Conservation (phyloP, 1,140 invertebrate genomes). For the Diprion similis region DNA sequence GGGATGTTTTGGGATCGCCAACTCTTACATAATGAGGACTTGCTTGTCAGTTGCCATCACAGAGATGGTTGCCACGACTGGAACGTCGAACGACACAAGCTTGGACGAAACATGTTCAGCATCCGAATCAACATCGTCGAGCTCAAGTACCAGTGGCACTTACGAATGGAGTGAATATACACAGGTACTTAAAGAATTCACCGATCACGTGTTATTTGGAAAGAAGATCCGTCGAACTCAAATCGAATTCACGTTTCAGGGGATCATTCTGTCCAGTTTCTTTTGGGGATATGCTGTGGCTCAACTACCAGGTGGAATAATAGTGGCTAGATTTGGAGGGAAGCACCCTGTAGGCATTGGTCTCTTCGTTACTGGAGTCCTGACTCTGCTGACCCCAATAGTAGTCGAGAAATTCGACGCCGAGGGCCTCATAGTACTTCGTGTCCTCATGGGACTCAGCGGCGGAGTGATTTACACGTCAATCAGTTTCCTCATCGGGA, state of each 20-base stretch:
- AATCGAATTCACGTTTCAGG: slow-evolving; percentile 44
- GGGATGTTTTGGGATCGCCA: slow-evolving; percentile 80
- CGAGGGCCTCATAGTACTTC: slow-evolving; percentile 48
- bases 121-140: background rate
- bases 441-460: slow-evolving; percentile 74
- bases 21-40: slow-evolving; percentile 84
- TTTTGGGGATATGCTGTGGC: slow-evolving; percentile 79
- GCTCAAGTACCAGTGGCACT: background rate
- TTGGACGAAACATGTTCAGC: background rate
- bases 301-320: slow-evolving; percentile 75
- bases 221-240: background rate
- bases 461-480: slow-evolving; percentile 81
- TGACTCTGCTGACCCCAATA: slow-evolving; percentile 65
- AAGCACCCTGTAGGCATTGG: slow-evolving; percentile 78
- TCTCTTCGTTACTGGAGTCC: slow-evolving; percentile 72
- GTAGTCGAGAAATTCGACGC: slow-evolving; percentile 56
- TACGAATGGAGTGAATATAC: background rate
- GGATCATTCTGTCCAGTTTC: slow-evolving; percentile 72
- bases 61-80: slow-evolving; percentile 69
- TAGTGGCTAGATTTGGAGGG: slow-evolving; percentile 78
- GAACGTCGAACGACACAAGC: background rate
- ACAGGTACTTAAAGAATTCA: background rate
- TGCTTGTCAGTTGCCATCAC: slow-evolving; percentile 86
- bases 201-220: background rate
- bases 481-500: slow-evolving; percentile 72